Evolutionary conservation across 2,888 invertebrate genomes (phyloP), one percentile per base, ranked within the genome.

Genomic region (Diarsia mendica): DNA sequence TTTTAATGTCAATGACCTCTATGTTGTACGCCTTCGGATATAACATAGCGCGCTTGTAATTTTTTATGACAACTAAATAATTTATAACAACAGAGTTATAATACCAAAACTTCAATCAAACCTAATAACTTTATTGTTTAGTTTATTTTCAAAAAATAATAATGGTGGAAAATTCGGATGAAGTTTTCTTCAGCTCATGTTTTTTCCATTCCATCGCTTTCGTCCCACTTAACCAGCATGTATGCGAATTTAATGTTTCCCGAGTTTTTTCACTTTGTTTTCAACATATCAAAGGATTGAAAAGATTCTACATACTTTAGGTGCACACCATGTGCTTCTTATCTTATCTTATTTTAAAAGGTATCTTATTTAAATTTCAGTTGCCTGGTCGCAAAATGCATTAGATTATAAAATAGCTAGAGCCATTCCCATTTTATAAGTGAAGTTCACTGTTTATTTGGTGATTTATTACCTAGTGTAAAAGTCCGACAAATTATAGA

Each of bases 231-330:
- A 49, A 39, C 23, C 39, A 72, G 15, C 75, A 63, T 63, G 9
- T 49, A 75, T 49, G n/a, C 18, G 10, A 61, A 44, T 75, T 74
- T 33, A 10, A 51, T 75, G 61, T 75, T 63, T 60, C 6, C 2
- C n/a, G 3, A 9, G 18, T 1, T 55, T 48, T 51, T 55, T 28
- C 2, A 66, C 2, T 28, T 66, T 55, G 9, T 48, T 53, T 67
- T 48, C n/a, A 13, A 13, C 46, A 13, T 77, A 4, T 44, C n/a
- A n/a, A 63, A 44, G 44, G 13, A n/a, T 6, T n/a, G 23, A 76
- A 51, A 44, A 44, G 3, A 44, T 13, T 60, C 9, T 18, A 39
- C 39, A 6, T n/a, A n/a, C 13, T n/a, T 10, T 10, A 23, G 5
- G 28, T 58, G 28, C 28, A 8, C 4, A 15, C 23, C 15, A n/a